Conservation (phyloP, 2,888 invertebrate species). For the Erynnis tages region DNA sequence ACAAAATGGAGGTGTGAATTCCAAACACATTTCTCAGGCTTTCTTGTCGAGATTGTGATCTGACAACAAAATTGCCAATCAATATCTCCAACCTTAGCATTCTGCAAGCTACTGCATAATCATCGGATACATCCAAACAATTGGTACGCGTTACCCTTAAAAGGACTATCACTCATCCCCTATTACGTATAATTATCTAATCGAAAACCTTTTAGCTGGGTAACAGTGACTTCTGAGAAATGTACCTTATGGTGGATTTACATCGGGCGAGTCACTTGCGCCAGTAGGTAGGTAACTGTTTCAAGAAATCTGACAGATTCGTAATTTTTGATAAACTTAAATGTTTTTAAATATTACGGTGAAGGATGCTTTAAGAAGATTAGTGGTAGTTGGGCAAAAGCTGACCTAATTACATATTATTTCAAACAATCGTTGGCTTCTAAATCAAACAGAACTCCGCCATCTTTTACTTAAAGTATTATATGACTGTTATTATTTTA, state of each 20-base stretch:
- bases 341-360: no score
- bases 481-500: no score
- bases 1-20: conserved; percentile 27
- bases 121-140: conserved; percentile 57
- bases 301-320: no score
- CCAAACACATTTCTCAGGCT: conserved; percentile 18
- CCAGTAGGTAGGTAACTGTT: background rate
- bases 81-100: conserved; percentile 42
- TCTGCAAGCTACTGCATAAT: conserved; percentile 65
- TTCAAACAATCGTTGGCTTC: no score
- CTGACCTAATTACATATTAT: no score
- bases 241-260: conserved; percentile 37
- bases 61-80: conserved; percentile 63
- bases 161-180: conserved; percentile 55
- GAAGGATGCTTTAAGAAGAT: no score
- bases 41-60: conserved; percentile 29
- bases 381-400: no score
- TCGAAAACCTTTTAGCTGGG: conserved; percentile 78
- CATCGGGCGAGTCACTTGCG: conserved; percentile 9
- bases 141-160: conserved; percentile 46
- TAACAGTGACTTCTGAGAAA: conserved; percentile 73
- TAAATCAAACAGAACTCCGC: no score
- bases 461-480: no score
- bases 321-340: no score
- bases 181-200: conserved; percentile 75